Evolutionary conservation across 2,113 vertebrate genomes (phyloP).

Genomic region (Melanerpes formicivorus): DNA sequence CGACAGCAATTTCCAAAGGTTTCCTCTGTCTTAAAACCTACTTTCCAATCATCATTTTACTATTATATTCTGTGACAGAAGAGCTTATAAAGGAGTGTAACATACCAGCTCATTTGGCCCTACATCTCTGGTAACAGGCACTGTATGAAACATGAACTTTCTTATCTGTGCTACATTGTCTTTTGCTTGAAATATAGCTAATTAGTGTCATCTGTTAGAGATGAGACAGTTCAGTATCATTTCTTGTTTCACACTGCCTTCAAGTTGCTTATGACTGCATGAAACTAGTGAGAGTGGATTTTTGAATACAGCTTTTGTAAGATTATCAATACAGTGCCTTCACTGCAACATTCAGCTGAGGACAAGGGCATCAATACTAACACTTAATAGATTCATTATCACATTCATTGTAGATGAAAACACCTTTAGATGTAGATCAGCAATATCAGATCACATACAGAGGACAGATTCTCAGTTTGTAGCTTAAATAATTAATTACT

Average conservation of each 20-base stretch:
- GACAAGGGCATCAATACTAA: constrained; percentile 8
- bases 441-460: neutral
- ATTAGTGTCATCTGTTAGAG: constrained; percentile 67
- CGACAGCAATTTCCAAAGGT: constrained; percentile 29
- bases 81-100: constrained; percentile 54
- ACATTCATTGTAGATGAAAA: constrained; percentile 18
- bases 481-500: neutral
- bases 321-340: constrained; percentile 6
- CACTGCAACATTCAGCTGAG: neutral
- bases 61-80: constrained; percentile 61
- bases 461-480: neutral
- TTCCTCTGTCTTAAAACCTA: constrained; percentile 71
- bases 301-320: constrained; percentile 7
- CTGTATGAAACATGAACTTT: constrained; percentile 64
- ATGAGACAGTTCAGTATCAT: constrained; percentile 28
- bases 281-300: constrained; percentile 55
- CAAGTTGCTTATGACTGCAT: constrained; percentile 34
- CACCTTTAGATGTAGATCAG: neutral
- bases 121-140: constrained; percentile 66
- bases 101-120: constrained; percentile 71
- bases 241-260: constrained; percentile 61
- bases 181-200: constrained; percentile 66
- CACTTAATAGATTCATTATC: constrained; percentile 19
- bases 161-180: constrained; percentile 17
- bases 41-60: constrained; percentile 67